A percentile compares a stretch with the other conserved stretches of the same genome.
Conservation (phyloP, 1,140 invertebrate species). For the Berghia stephanieae region DNA sequence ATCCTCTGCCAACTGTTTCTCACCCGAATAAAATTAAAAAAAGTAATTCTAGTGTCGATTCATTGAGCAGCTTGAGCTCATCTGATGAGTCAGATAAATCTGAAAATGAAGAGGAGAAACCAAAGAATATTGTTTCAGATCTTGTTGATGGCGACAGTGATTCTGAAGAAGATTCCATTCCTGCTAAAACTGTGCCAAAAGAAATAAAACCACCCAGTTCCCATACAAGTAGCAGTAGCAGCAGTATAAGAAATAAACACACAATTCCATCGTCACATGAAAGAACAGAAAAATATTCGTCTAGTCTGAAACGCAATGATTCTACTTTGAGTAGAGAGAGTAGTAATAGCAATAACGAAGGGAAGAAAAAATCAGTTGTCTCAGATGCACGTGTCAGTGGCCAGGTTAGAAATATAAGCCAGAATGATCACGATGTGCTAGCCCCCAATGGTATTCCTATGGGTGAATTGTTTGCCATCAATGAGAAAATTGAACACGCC, state of each 20-base stretch:
- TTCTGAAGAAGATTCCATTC: constrained; percentile 14
- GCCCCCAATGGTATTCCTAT: constrained; percentile 25
- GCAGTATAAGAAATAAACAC: background rate
- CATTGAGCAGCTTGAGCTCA: background rate
- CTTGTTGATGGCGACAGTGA: constrained; percentile 28
- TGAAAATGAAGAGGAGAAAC: constrained; percentile 12
- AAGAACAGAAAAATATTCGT: background rate
- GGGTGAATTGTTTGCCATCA: constrained; percentile 19
- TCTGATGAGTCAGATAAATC: constrained; percentile 9
- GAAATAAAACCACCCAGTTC: background rate
- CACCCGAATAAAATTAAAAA: background rate
- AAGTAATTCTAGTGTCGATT: background rate
- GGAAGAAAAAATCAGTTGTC: background rate
- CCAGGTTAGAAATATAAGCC: background rate
- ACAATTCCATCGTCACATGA: background rate
- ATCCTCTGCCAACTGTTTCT: background rate
- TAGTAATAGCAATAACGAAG: background rate
- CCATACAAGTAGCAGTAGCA: background rate
- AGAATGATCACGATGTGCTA: constrained; percentile 10
- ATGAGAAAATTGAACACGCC: constrained; percentile 30
- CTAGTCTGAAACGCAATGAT: no score
- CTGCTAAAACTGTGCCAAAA: constrained; percentile 9
- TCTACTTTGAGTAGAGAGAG: background rate
- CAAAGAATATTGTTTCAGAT: constrained; percentile 19
- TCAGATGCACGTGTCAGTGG: background rate